Conservation (phyloP, 2,113 vertebrate genomes). For the Pelecanoides urinatrix region DNA sequence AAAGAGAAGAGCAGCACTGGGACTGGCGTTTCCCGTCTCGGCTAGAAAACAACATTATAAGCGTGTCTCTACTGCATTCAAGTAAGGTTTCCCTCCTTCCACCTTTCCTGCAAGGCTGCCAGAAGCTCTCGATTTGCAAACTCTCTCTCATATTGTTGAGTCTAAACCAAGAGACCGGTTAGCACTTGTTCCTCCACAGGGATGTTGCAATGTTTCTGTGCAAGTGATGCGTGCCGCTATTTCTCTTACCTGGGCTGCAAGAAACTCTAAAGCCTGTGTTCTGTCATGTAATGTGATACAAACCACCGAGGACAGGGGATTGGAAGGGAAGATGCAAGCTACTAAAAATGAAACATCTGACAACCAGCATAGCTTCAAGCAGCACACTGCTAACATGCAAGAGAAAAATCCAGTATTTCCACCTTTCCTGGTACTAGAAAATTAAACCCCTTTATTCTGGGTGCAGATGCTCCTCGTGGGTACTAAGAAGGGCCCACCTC, state of each 20-base stretch:
- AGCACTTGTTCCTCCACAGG: background rate
- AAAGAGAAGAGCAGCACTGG: background rate
- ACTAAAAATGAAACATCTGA: background rate
- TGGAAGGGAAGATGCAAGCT: background rate
- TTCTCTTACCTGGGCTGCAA: background rate
- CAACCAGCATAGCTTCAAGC: background rate
- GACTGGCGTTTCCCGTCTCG: background rate
- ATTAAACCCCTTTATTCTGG: background rate
- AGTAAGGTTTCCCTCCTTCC: background rate
- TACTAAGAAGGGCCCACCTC: fast-evolving
- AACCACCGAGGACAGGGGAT: background rate
- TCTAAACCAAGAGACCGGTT: background rate
- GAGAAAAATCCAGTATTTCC: background rate
- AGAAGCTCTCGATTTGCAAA: background rate
- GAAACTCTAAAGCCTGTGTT: background rate
- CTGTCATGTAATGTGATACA: background rate
- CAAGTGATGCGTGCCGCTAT: background rate
- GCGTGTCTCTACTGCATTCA: background rate
- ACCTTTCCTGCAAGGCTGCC: background rate
- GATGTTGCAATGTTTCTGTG: background rate
- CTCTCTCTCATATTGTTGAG: background rate
- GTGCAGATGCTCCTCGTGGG: background rate
- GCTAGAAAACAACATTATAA: background rate
- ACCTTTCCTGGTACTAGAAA: background rate
- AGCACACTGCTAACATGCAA: fast-evolving